Evolutionary conservation across 35 echinoderm and acorn worm species (phyloP).

Genomic region (Heliocidaris tuberculata): DNA sequence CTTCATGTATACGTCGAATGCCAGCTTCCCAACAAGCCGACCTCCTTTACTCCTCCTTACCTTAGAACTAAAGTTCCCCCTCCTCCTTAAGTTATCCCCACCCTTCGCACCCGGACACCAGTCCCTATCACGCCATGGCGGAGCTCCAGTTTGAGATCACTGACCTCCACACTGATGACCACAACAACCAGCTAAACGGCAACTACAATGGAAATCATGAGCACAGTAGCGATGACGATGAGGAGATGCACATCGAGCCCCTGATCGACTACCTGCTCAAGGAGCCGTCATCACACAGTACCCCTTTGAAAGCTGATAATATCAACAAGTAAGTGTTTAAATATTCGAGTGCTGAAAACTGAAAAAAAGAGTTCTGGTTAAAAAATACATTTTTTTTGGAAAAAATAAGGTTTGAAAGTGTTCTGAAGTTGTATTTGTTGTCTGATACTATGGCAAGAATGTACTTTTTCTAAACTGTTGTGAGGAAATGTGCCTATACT

Average conservation of each 20-base stretch:
- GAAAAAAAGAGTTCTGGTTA: too few species aligned
- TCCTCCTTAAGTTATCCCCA: not conserved
- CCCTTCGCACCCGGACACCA: not conserved
- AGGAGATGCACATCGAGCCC: slow-evolving; percentile 50
- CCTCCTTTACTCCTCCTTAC: slow-evolving; percentile 38
- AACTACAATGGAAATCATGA: not conserved
- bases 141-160: slow-evolving; percentile 39
- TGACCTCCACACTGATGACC: not conserved
- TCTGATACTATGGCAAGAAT: too few species aligned
- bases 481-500: not conserved
- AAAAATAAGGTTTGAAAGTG: too few species aligned
- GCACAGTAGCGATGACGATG: slow-evolving; percentile 41
- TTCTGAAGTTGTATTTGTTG: too few species aligned
- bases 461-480: too few species aligned
- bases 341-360: not conserved
- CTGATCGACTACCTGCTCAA: slow-evolving; percentile 51
- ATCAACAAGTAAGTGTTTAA: not conserved
- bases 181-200: not conserved
- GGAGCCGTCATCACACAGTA: not conserved
- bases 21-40: slow-evolving; percentile 32
- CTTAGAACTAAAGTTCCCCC: slow-evolving; percentile 36
- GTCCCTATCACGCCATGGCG: slow-evolving; percentile 3
- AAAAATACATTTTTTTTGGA: too few species aligned
- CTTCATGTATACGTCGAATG: slow-evolving; percentile 49
- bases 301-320: not conserved